Percentiles rank a stretch among this genome's conserved stretches.
These are phyloP conservation scores for Atopsyche davidsoni DNA, from an alignment of 1,140 invertebrate species.

Conservation along the genomic window DNA sequence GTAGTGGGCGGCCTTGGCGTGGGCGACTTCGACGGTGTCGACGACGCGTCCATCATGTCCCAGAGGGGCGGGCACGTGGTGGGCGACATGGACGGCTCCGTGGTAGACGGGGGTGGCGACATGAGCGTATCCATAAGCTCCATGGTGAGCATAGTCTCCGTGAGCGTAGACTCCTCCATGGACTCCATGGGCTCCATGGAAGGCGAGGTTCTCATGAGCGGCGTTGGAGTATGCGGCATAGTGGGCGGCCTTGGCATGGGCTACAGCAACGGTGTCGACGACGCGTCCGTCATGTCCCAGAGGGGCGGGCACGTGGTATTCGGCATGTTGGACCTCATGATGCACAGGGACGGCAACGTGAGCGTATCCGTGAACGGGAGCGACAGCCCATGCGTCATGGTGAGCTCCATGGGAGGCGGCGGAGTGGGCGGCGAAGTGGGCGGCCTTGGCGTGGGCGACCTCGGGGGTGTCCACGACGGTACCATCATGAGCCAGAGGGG, in stretches of 20 bases:
- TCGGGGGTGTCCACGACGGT: constrained; percentile 20
- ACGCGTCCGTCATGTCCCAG: constrained; percentile 36
- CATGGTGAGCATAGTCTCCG: constrained; percentile 5
- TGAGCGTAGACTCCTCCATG: constrained; percentile 4
- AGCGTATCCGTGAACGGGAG: not conserved
- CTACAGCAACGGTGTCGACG: constrained; percentile 44
- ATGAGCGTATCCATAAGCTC: not conserved
- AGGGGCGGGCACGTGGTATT: constrained; percentile 24
- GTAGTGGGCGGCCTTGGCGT: too few relatives aligned
- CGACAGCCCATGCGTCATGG: constrained; percentile 21
- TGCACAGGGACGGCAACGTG: constrained; percentile 37
- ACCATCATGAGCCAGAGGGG: not conserved
- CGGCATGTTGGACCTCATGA: constrained; percentile 39
- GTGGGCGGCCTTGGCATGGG: constrained; percentile 45
- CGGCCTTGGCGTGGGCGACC: constrained; percentile 26
- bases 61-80: constrained; percentile 5
- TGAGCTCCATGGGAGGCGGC: constrained; percentile 20
- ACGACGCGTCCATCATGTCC: constrained; percentile 10
- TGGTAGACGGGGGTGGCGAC: constrained; percentile 31
- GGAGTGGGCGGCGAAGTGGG: constrained; percentile 21
- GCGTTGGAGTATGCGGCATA: constrained; percentile 30
- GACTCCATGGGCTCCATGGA: constrained; percentile 1
- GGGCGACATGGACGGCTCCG: constrained; percentile 25
- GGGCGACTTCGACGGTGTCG: too few relatives aligned
- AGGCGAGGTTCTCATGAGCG: constrained; percentile 10